Evolutionary conservation across 1,140 invertebrate species (phyloP).

Genomic region (Drusus annulatus): DNA sequence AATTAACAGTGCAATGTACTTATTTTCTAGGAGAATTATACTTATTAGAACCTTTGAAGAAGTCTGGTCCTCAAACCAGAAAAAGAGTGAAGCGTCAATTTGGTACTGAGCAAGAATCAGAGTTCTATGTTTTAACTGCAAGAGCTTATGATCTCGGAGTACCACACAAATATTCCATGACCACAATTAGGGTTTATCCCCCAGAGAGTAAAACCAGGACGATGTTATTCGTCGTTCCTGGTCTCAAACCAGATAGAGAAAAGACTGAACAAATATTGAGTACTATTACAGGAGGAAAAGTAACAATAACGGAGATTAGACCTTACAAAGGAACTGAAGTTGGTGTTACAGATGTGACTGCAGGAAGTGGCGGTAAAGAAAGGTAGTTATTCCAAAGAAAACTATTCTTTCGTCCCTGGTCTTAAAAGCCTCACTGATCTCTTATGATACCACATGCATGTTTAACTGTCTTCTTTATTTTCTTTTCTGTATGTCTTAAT

Average conservation of each 20-base stretch:
- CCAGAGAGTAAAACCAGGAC: conserved; percentile 78
- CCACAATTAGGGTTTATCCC: conserved; percentile 78
- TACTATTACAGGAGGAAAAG: conserved; percentile 82
- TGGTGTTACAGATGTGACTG: conserved; percentile 67
- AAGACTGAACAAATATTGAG: conserved; percentile 82
- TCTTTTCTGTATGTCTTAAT: too few relatives aligned
- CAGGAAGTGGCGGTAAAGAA: conserved; percentile 61
- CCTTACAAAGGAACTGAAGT: conserved; percentile 75
- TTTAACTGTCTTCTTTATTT: too few relatives aligned
- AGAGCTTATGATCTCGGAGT: conserved; percentile 87
- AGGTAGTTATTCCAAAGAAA: conserved; percentile 58
- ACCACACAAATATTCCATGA: conserved; percentile 79
- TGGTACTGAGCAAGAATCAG: conserved; percentile 67
- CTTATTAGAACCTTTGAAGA: conserved; percentile 70
- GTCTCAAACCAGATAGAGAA: conserved; percentile 78
- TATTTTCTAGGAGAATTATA: conserved; percentile 68
- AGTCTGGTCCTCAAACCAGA: conserved; percentile 63
- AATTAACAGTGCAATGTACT: conserved; percentile 4
- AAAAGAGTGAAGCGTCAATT: conserved; percentile 69
- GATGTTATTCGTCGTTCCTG: conserved; percentile 85
- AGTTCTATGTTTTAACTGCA: conserved; percentile 77
- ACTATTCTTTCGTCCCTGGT: too few relatives aligned
- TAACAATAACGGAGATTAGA: conserved; percentile 81
- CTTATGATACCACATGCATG: too few relatives aligned
- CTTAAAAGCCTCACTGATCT: too few relatives aligned